Evolutionary conservation across 2,797 vertebrate species (phyloP).

Genomic region (Denticeps clupeoides): DNA sequence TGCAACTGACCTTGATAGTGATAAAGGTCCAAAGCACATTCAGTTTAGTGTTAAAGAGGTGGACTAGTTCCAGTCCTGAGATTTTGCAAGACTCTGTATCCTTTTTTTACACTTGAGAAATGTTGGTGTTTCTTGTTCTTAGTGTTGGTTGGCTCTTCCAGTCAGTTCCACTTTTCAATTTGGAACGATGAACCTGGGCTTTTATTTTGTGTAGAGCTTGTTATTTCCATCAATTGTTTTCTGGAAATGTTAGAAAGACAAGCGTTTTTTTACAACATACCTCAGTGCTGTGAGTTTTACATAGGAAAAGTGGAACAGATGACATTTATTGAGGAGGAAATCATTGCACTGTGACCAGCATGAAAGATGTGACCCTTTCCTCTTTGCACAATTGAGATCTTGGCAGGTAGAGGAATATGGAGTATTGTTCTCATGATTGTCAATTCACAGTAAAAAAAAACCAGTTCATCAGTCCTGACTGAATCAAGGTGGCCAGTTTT

Average conservation of each 20-base stretch:
- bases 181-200: slow-evolving; percentile 43
- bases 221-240: slow-evolving; percentile 47
- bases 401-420: slow-evolving; percentile 80
- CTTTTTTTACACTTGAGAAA: slow-evolving; percentile 59
- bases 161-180: slow-evolving; percentile 43
- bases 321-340: slow-evolving; percentile 58
- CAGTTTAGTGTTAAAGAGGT: slow-evolving; percentile 56
- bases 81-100: slow-evolving; percentile 71
- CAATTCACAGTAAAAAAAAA: too few species aligned
- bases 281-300: slow-evolving; percentile 88
- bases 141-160: slow-evolving; percentile 53
- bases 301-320: slow-evolving; percentile 75
- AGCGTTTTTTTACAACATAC: slow-evolving; percentile 82
- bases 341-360: slow-evolving; percentile 98
- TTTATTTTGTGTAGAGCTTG: slow-evolving; percentile 42
- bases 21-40: slow-evolving; percentile 84
- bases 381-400: slow-evolving; percentile 95
- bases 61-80: slow-evolving; percentile 64
- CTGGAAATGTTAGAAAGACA: slow-evolving; percentile 69
- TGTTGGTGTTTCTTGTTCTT: slow-evolving; percentile 39
- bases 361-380: slow-evolving; percentile 88
- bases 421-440: slow-evolving; percentile 71
- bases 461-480: too few species aligned
- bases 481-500: too few species aligned
- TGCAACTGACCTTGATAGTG: slow-evolving; percentile 19